Evolutionary conservation across 2,888 invertebrate species (phyloP).

Genomic region (Pecten maximus): DNA sequence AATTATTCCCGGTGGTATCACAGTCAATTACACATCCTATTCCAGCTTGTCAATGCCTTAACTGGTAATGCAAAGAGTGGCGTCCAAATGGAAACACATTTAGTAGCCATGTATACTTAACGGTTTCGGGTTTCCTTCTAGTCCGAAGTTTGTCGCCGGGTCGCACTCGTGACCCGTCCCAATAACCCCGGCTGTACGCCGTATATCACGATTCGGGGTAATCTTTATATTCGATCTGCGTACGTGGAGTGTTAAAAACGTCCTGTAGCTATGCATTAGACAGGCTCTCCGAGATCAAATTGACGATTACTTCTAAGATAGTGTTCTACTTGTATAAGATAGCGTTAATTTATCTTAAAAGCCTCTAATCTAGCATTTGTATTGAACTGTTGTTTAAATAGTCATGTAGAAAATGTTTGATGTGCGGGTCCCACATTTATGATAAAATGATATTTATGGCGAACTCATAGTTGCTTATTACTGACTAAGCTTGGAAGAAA

Average conservation of each 20-base stretch:
- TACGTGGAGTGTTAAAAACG: neutral
- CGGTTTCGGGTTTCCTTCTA: neutral
- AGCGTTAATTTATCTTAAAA: neutral
- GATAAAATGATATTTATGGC: neutral
- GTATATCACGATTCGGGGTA: neutral
- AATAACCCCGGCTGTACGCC: neutral
- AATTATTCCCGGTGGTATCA: neutral
- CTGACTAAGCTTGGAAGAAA: no score
- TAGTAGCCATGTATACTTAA: neutral
- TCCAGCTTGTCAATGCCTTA: neutral
- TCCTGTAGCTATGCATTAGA: neutral
- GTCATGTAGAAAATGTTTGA: neutral
- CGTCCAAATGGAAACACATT: slow-evolving; percentile 14
- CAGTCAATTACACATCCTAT: neutral
- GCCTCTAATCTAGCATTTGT: neutral
- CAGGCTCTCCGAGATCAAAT: neutral
- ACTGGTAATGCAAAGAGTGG: neutral
- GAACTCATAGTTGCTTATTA: neutral
- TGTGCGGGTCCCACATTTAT: neutral
- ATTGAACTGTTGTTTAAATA: neutral
- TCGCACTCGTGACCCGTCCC: neutral
- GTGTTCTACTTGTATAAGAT: neutral
- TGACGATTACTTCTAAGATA: neutral
- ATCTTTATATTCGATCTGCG: neutral
- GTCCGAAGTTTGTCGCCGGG: neutral